These are phyloP conservation scores for Chitala chitala DNA, from an alignment of 2,113 vertebrate species.

Conservation along the genomic window DNA sequence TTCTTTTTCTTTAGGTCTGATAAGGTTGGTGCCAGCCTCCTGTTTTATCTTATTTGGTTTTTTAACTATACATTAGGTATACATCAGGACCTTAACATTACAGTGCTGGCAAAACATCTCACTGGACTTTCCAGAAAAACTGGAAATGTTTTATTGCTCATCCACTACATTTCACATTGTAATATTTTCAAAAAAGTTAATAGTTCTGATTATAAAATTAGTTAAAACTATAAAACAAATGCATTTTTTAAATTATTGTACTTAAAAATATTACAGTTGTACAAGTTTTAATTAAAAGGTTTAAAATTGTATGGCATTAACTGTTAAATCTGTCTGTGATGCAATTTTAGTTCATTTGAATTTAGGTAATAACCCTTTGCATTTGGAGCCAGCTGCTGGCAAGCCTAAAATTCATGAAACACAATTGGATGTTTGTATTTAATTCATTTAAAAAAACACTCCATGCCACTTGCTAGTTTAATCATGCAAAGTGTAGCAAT, in stretches of 20 bases:
- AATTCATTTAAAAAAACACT: constrained; percentile 9
- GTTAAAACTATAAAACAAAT: not conserved
- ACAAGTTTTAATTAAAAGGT: not conserved
- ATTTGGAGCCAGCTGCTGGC: not conserved
- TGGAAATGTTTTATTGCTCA: not conserved
- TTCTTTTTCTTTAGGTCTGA: not conserved
- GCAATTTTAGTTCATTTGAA: constrained; percentile 1
- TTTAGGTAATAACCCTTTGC: constrained; percentile 6
- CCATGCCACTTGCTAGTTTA: not conserved
- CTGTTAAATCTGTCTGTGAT: not conserved
- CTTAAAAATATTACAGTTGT: not conserved
- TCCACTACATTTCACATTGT: not conserved
- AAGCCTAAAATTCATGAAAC: not conserved
- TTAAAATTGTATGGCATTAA: not conserved
- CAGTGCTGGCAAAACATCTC: not conserved
- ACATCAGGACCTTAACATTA: not conserved
- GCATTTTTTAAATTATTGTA: not conserved
- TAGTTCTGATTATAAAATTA: constrained; percentile 1
- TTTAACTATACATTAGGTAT: constrained; percentile 1
- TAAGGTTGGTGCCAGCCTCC: constrained; percentile 17
- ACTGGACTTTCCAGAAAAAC: not conserved
- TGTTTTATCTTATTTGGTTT: constrained; percentile 11
- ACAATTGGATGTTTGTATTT: not conserved
- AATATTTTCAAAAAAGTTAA: not conserved
- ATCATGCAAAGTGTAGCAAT: not conserved